These are phyloP conservation scores for Muscicapa comitata DNA, from an alignment of 2,797 vertebrate genomes.

Conservation along the genomic window DNA sequence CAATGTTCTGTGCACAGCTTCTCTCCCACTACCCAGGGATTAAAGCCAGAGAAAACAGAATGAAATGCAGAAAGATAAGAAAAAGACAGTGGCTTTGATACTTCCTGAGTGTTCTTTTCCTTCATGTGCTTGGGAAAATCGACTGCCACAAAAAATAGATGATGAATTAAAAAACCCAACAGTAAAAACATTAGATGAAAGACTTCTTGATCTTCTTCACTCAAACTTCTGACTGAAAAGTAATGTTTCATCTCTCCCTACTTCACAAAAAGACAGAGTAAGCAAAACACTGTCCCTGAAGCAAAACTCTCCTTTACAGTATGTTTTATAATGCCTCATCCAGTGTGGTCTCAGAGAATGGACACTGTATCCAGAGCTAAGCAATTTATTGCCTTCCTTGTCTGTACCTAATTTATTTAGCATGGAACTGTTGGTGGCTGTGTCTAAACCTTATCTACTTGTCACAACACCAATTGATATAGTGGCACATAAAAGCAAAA, in stretches of 20 bases:
- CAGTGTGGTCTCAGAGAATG: neutral
- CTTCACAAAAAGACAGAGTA: conserved; percentile 40
- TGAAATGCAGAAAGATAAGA: conserved; percentile 18
- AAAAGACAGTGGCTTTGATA: conserved; percentile 39
- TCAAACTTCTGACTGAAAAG: conserved; percentile 12
- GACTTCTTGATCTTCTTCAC: conserved; percentile 29
- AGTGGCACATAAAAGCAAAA: neutral
- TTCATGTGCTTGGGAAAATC: neutral
- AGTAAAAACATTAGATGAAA: conserved; percentile 48
- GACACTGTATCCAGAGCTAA: neutral
- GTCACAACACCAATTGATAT: neutral
- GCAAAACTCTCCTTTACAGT: neutral
- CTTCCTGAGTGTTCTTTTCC: conserved; percentile 11
- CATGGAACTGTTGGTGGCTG: neutral
- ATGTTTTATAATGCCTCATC: neutral
- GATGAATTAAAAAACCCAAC: neutral
- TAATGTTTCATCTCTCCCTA: neutral
- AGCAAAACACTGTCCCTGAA: conserved; percentile 13
- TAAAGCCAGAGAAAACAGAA: conserved; percentile 11
- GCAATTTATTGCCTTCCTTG: neutral
- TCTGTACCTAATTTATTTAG: neutral
- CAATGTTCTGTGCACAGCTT: neutral
- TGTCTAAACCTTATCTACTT: neutral
- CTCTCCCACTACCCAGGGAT: neutral
- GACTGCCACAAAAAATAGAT: neutral